Evolutionary conservation across 2,888 invertebrate genomes (phyloP).

Genomic region (Andricus curvator): DNA sequence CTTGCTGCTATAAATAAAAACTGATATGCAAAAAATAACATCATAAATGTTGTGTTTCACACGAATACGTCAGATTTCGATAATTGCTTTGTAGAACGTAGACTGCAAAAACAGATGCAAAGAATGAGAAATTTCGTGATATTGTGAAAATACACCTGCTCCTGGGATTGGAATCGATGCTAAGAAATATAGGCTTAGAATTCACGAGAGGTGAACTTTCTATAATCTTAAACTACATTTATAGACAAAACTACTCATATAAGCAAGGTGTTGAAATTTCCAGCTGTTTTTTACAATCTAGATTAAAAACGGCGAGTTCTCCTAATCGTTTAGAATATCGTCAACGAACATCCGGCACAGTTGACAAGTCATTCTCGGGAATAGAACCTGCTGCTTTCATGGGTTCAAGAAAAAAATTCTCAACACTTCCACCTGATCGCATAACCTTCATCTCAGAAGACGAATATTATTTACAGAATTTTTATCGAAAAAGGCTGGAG

Average conservation of each 20-base stretch:
- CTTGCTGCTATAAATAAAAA: not conserved
- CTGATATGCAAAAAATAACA: not conserved
- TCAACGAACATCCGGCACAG: slow-evolving; percentile 6
- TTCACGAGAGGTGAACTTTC: not conserved
- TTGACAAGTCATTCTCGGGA: slow-evolving; percentile 12
- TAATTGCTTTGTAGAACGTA: not conserved
- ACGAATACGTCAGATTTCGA: not conserved
- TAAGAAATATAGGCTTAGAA: not conserved
- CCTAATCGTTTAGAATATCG: not conserved
- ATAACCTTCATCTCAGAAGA: not conserved
- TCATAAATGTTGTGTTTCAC: not conserved
- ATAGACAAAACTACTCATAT: not conserved
- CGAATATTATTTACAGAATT: not conserved
- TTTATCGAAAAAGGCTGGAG: not conserved
- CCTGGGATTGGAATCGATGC: not conserved
- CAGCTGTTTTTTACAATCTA: not conserved
- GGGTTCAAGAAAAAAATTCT: not conserved
- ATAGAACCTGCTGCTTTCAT: not conserved
- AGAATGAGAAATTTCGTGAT: not conserved
- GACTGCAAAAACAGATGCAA: no score
- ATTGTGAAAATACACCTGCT: not conserved
- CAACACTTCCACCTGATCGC: not conserved
- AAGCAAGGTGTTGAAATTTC: not conserved
- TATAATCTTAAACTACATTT: not conserved
- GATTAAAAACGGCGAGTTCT: not conserved